Conservation (phyloP, 2,888 invertebrate species). For the Galeopsomyia nigrocyanea region DNA sequence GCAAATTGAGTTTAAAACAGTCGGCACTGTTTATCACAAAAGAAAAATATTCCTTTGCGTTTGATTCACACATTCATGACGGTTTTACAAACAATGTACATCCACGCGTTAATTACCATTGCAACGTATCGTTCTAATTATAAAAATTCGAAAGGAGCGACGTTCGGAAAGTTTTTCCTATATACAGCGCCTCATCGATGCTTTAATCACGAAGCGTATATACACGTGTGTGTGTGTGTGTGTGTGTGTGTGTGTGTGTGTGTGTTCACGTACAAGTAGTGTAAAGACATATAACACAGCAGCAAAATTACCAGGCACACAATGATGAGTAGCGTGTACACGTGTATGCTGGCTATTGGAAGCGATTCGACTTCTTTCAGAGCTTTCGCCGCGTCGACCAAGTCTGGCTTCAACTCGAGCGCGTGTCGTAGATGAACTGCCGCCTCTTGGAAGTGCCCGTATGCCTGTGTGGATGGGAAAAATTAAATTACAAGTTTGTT, state of each 20-base stretch:
- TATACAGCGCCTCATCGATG: neutral
- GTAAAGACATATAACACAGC: neutral
- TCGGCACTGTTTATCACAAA: no score
- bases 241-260: no score
- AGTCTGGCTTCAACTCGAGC: constrained; percentile 86
- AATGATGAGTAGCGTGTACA: constrained; percentile 89
- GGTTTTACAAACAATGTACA: no score
- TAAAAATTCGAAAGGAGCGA: neutral
- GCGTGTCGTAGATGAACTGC: constrained; percentile 86
- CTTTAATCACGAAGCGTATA: no score
- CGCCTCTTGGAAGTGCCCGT: constrained; percentile 91
- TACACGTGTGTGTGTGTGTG: no score
- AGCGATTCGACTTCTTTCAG: constrained; percentile 86
- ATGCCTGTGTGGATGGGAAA: constrained; percentile 70
- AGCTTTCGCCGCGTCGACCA: constrained; percentile 84
- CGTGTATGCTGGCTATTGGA: constrained; percentile 85
- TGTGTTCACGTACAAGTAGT: no score
- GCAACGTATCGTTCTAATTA: neutral
- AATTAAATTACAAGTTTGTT: constrained; percentile 9
- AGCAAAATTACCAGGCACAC: constrained; percentile 83
- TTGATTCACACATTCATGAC: no score
- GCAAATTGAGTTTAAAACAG: no score
- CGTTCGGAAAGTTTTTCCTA: neutral
- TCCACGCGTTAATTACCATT: neutral
- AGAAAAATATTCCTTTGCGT: no score